A percentile compares a stretch with the other conserved stretches of the same genome.
Evolutionary conservation across 2,797 vertebrate species (phyloP).

Genomic region (Liasis olivaceus): DNA sequence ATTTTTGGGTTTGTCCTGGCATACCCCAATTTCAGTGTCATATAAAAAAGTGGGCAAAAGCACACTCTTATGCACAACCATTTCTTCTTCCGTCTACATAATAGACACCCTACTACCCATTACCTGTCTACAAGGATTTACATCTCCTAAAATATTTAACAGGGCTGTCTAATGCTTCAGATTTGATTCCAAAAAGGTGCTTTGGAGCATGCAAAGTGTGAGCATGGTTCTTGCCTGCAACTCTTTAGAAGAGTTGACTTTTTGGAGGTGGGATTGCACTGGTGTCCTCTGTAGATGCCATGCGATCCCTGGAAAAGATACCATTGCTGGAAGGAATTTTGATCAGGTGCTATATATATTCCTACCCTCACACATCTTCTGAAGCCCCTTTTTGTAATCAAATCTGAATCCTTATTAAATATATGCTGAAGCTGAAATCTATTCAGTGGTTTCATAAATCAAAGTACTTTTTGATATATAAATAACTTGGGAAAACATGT

Average conservation of each 20-base stretch:
- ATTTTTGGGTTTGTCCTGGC: background rate
- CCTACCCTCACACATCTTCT: background rate
- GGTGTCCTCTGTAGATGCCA: background rate
- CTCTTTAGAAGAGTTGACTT: background rate
- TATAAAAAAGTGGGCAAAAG: background rate
- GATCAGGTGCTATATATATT: background rate
- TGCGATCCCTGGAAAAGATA: background rate
- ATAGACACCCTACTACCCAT: background rate
- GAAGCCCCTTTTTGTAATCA: background rate
- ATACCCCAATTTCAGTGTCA: background rate
- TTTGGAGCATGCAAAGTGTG: background rate
- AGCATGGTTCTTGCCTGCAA: background rate
- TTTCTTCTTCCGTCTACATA: background rate
- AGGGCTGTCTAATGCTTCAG: background rate
- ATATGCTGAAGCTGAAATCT: background rate
- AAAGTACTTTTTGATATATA: background rate
- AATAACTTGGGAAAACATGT: conserved; percentile 6
- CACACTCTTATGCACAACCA: background rate
- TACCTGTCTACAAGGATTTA: background rate
- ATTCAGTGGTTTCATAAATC: conserved; percentile 16
- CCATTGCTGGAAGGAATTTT: background rate
- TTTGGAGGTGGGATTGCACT: background rate
- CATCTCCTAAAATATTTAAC: background rate
- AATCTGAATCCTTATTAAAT: background rate
- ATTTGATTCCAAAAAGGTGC: background rate